phyloP scores from a whole-genome alignment of 2,113 vertebrate genomes.

The Tragelaphus imberbis region DNA sequence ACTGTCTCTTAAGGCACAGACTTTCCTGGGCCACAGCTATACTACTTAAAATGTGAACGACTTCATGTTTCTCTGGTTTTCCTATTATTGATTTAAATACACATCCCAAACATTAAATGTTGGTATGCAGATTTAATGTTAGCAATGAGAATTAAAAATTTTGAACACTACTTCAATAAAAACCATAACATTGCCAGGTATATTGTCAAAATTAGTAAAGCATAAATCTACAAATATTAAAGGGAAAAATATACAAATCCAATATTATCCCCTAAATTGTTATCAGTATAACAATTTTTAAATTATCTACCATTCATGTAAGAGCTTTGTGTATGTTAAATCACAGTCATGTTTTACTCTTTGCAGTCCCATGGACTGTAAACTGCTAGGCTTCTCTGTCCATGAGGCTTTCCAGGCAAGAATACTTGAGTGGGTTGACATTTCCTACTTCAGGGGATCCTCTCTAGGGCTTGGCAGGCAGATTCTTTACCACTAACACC shows the following conservation, averaged over 20 bases:
- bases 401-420: background rate
- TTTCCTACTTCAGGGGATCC: background rate
- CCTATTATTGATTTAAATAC: background rate
- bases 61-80: background rate
- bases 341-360: background rate
- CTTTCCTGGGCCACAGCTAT: background rate
- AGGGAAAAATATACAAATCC: background rate
- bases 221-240: background rate
- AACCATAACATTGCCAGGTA: background rate
- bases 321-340: background rate
- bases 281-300: background rate
- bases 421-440: background rate
- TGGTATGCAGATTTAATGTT: background rate
- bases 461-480: background rate
- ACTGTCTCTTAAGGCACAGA: background rate
- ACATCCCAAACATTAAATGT: background rate
- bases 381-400: background rate
- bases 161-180: background rate
- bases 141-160: background rate
- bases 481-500: background rate
- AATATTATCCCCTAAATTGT: background rate
- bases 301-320: background rate
- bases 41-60: background rate
- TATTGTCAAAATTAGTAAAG: background rate
- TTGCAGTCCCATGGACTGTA: accelerated